Percentiles rank a stretch among this genome's conserved stretches.
Evolutionary conservation across 2,888 invertebrate genomes (phyloP).

Genomic region (Meteorus cinctellus): DNA sequence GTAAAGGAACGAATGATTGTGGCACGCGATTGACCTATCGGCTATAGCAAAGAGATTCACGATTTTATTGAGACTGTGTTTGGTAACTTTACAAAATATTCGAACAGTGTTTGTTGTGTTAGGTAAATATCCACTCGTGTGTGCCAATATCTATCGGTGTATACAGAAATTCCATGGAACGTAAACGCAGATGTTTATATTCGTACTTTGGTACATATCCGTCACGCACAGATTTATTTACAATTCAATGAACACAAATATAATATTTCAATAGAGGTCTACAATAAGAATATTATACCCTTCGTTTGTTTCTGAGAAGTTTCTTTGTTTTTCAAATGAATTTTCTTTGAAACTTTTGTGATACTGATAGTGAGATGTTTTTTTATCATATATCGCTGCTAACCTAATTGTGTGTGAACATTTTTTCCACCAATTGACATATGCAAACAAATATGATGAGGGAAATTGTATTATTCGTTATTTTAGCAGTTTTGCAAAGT

Average conservation of each 20-base stretch:
- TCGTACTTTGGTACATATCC: not conserved
- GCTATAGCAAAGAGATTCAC: slow-evolving; percentile 40
- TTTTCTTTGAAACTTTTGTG: no score
- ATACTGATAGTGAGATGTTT: not conserved
- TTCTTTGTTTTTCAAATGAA: no score
- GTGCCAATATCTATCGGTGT: not conserved
- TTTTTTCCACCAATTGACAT: not conserved
- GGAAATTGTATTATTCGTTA: not conserved
- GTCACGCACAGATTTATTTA: not conserved
- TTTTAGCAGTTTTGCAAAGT: slow-evolving; percentile 15
- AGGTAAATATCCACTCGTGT: not conserved
- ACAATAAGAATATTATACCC: no score
- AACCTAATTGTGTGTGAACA: not conserved
- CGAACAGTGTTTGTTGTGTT: not conserved
- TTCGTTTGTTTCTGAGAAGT: no score
- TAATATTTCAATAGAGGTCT: no score
- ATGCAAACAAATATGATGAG: not conserved
- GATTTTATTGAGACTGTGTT: slow-evolving; percentile 59
- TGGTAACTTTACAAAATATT: slow-evolving; percentile 51
- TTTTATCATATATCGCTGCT: not conserved
- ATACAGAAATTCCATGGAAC: not conserved
- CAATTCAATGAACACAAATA: not conserved
- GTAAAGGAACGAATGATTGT: slow-evolving; percentile 29
- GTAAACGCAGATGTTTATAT: not conserved
- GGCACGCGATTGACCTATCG: slow-evolving; percentile 56